phyloP scores from a whole-genome alignment of 2,888 invertebrate genomes.

The Theretra japonica region DNA sequence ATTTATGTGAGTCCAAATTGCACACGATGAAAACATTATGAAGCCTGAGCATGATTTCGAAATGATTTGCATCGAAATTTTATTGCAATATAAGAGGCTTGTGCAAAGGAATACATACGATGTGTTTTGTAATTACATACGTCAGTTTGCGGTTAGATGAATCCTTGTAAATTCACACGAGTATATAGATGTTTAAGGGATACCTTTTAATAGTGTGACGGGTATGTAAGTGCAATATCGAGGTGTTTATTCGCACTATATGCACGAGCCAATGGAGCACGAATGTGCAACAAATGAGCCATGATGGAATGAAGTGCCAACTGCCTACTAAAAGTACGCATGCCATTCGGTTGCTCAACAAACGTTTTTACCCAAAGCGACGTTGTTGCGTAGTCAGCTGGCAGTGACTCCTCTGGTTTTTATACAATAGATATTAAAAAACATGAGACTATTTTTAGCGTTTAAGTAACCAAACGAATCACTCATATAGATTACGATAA shows the following conservation, averaged over 20 bases:
- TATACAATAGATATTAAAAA: not conserved
- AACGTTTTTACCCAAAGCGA: conserved; percentile 48
- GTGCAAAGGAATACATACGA: conserved; percentile 12
- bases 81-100: conserved; percentile 7
- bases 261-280: conserved; percentile 61
- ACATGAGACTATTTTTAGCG: not conserved
- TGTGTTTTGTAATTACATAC: conserved; percentile 34
- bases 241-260: conserved; percentile 63
- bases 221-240: conserved; percentile 38
- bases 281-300: conserved; percentile 61
- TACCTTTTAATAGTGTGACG: not conserved
- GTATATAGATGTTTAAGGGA: conserved; percentile 34
- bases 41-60: not conserved
- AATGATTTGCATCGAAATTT: conserved; percentile 7
- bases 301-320: conserved; percentile 50
- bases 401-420: conserved; percentile 52
- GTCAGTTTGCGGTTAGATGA: conserved; percentile 36
- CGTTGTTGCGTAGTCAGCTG: conserved; percentile 45
- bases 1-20: conserved; percentile 22
- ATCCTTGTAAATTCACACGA: conserved; percentile 40
- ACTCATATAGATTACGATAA: not conserved
- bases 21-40: conserved; percentile 15
- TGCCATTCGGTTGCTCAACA: conserved; percentile 46
- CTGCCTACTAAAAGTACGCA: conserved; percentile 10
- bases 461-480: not conserved